Base-by-base conservation (phyloP, 2,797 vertebrate species). In the Delichon dasypus region DNA sequence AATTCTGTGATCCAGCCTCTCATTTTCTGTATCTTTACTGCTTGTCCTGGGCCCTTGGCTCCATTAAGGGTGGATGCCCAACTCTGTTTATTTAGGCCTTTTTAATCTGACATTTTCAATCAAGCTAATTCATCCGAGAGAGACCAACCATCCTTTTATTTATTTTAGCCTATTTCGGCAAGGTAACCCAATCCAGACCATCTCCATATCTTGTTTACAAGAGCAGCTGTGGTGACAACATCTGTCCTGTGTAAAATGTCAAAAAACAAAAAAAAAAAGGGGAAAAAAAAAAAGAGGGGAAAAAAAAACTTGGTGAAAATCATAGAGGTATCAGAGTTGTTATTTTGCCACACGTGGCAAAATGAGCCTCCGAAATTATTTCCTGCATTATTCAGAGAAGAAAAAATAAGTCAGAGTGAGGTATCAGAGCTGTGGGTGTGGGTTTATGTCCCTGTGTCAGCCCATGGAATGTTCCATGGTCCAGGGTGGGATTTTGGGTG, bases 31-130 rank as follows among this genome's bases (percentile, higher is more conserved):
- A 57, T 95, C 95, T 93, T 89, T 88, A 66, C 21, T 67, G 1
- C 83, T 57, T 79, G 89, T 93, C 94, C 94, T 94, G 77, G 48
- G 77, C 74, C 85, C 97, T 97, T 94, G 89, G 94, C 94, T 91
- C 84, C 42, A 87, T 94, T 51, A 95, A 82, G 95, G 82, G 93
- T 97, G 80, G 92, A 81, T 84, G 57, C 93, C 85, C 68, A 93
- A 53, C 96, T 93, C 80, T 97, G 98, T 98, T 98, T 98, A 97
- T 98, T 98, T 98, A 98, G 97, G 95, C 94, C 97, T 97, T 97
- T 97, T 97, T 95, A 94, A 98, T 97, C 98, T 98, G 98, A 98
- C 98, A 98, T 94, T 96, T 98, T 71, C 96, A 98, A 98, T 98
- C 97, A 98, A 90, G 94, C 96, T 98, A 97, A 98, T 98, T 98